Evolutionary conservation across 2,888 invertebrate genomes (phyloP).

Genomic region (Dioctria rufipes): DNA sequence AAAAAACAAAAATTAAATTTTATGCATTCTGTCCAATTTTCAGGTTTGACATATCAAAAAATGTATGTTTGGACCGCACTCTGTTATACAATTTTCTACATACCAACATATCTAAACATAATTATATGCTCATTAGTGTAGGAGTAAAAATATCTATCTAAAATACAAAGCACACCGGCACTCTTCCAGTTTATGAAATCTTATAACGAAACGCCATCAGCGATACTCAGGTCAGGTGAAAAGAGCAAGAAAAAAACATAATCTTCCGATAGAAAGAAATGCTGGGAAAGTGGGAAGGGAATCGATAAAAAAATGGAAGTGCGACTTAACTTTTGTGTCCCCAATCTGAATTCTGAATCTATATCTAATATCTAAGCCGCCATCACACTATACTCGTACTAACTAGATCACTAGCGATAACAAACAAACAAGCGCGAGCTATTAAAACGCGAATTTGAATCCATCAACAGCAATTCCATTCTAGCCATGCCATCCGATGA

Average conservation of each 20-base stretch:
- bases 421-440: background rate
- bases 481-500: background rate
- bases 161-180: background rate
- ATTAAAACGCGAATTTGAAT: background rate
- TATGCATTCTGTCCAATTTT: no score
- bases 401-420: no score
- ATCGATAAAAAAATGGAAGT: constrained; percentile 21
- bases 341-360: constrained; percentile 5
- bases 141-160: no score
- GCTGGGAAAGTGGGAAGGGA: background rate
- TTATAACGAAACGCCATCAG: background rate
- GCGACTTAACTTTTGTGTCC: background rate
- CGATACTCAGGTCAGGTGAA: background rate
- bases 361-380: no score
- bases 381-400: no score
- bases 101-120: no score
- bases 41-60: no score
- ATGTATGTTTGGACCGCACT: no score
- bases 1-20: no score
- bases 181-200: constrained; percentile 29
- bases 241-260: background rate
- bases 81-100: no score
- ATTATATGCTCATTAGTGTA: no score
- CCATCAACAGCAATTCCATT: background rate
- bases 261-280: constrained; percentile 16